Evolutionary conservation across 2,113 vertebrate species (phyloP).

Genomic region (Nesogale talazaci): DNA sequence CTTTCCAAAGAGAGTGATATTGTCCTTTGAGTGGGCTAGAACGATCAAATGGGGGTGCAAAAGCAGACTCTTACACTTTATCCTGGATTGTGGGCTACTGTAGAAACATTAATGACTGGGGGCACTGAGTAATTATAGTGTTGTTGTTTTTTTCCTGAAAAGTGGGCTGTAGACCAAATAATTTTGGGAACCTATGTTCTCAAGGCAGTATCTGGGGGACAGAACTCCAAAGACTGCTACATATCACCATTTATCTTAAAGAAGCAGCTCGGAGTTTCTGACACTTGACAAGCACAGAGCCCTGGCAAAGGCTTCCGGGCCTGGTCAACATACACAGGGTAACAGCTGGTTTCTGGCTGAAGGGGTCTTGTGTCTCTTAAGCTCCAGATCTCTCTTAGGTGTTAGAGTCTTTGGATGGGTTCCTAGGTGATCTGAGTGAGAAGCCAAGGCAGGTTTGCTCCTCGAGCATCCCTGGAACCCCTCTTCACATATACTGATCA

Average conservation of each 20-base stretch:
- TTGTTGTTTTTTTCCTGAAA: too few species aligned
- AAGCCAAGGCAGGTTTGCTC: conserved; percentile 57
- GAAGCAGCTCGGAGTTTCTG: background rate
- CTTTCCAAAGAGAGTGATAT: background rate
- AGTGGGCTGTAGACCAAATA: too few species aligned
- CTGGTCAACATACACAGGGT: background rate
- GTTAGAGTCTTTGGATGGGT: conserved; percentile 68
- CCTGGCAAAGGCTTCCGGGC: conserved; percentile 3
- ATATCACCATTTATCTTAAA: conserved; percentile 40
- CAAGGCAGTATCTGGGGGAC: too few species aligned
- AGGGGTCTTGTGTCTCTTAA: conserved; percentile 37
- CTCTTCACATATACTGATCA: conserved; percentile 59
- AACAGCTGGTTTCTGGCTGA: background rate
- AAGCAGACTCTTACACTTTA: too few species aligned
- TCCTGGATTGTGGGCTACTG: too few species aligned
- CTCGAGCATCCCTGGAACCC: conserved; percentile 49
- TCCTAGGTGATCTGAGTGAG: conserved; percentile 69
- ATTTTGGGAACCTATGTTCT: too few species aligned
- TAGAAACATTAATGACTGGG: too few species aligned
- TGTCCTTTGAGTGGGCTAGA: too few species aligned
- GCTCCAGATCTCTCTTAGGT: conserved; percentile 7
- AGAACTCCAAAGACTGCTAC: background rate
- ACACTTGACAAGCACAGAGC: background rate
- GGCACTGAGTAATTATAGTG: too few species aligned
- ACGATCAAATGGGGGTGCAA: too few species aligned